Base-by-base conservation (phyloP, 1,140 invertebrate genomes). In the Mya arenaria region DNA sequence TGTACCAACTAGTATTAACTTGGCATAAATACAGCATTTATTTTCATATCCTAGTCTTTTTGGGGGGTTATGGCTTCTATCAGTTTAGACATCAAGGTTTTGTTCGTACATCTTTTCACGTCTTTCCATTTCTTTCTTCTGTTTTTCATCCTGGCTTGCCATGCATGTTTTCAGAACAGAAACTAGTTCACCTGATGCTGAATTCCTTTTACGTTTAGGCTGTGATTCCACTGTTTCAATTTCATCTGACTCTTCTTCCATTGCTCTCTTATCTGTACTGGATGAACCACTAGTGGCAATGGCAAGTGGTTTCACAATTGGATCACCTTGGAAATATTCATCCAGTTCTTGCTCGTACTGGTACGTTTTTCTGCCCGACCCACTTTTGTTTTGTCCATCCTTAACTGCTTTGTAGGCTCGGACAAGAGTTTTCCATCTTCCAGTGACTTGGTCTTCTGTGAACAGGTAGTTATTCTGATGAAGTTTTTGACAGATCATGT, bases 401-500 rank as follows among this genome's bases (percentile, higher is more conserved):
- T 34, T 32, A 36, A 34, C 36, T 56, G 30, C 30, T 73, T 58
- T 73, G 69, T 73, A 73, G 30, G 52, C 44, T 73, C 69, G 23
- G 69, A 73, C 3, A 56, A 69, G 39, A 5, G 66, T 41, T 69
- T 69, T 69, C 66, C 66, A 39, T 39, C 41, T 39, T 69, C 66
- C 66, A 19, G 66, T 41, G 66, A 69, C 39, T 69, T 69, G 66
- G n/a, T 69, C 37, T 41, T 39, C 39, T 39, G 66, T 41, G 39
- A 69, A 69, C 15, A 41, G n/a, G 66, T 69, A 41, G 66, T 44
- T 44, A 39, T 69, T 6, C 66, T 69, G 36, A 41, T 48, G 34
- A 69, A 69, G 39, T 39, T 69, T 69, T 41, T 41, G 34, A 69
- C 66, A 41, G 66, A 69, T 69, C 39, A 44, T 69, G 66, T 69